These are phyloP conservation scores for Herpailurus yagouaroundi DNA, from an alignment of 2,113 vertebrate species.

Conservation along the genomic window DNA sequence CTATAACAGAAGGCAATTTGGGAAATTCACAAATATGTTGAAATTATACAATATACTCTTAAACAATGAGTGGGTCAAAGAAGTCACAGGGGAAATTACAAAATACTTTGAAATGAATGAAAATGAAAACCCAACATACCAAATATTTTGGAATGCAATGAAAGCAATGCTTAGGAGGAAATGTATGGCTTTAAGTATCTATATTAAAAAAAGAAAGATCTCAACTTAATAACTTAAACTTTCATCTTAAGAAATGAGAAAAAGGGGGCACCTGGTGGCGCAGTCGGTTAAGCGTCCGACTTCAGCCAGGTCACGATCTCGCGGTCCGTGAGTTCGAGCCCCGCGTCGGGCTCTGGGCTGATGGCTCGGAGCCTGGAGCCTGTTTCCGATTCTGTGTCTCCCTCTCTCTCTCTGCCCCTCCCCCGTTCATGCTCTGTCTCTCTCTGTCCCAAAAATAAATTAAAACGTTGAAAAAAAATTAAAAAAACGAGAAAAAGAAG, in stretches of 20 bases:
- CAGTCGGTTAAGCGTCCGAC: no score
- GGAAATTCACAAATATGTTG: constrained; percentile 13
- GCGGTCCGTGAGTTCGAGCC: no score
- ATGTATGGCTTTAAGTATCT: neutral
- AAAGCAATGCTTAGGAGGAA: neutral
- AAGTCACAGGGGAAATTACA: constrained; percentile 17
- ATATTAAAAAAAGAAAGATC: constrained; percentile 5
- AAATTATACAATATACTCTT: neutral
- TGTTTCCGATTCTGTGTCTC: no score
- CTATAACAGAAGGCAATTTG: neutral
- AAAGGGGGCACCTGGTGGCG: neutral
- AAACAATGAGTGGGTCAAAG: neutral
- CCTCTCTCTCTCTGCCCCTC: no score
- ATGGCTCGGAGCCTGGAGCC: no score
- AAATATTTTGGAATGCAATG: neutral
- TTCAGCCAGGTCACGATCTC: no score
- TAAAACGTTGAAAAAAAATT: no score
- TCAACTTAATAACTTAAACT: neutral
- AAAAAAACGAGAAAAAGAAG: neutral
- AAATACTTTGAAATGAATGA: neutral
- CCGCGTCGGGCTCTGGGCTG: no score
- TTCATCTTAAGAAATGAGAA: constrained; percentile 1
- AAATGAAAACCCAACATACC: constrained; percentile 23
- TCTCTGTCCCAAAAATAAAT: no score
- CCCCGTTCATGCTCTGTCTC: no score